These are phyloP conservation scores for Tyria jacobaeae DNA, from an alignment of 2,888 invertebrate species.

Conservation along the genomic window DNA sequence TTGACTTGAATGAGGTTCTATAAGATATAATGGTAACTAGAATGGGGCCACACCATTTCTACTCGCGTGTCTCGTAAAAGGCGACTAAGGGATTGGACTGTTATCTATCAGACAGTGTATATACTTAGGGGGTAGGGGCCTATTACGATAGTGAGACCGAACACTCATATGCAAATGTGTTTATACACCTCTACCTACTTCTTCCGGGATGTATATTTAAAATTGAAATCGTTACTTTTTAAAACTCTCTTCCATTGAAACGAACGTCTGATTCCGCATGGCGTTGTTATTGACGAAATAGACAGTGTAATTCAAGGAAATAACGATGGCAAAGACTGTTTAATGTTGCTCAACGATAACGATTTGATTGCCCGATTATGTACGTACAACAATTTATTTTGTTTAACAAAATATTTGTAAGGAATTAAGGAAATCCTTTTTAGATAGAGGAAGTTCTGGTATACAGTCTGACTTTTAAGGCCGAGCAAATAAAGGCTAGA, in stretches of 20 bases:
- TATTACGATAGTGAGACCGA: too few relatives aligned
- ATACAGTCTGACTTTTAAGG: conserved; percentile 40
- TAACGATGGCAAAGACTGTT: conserved; percentile 52
- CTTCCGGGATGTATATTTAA: too few relatives aligned
- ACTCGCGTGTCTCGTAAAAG: too few relatives aligned
- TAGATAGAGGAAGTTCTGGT: conserved; percentile 46
- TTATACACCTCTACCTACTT: too few relatives aligned
- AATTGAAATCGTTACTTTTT: conserved; percentile 28
- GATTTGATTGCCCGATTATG: conserved; percentile 50
- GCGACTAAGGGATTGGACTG: too few relatives aligned
- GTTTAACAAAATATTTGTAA: conserved; percentile 41
- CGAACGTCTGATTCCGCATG: conserved; percentile 32
- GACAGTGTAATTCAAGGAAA: conserved; percentile 48
- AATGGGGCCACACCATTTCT: too few relatives aligned
- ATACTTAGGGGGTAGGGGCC: too few relatives aligned
- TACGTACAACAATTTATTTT: conserved; percentile 46
- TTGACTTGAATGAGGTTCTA: neutral
- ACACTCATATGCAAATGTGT: too few relatives aligned
- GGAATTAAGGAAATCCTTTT: conserved; percentile 47
- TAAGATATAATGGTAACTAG: neutral
- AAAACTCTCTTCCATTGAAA: conserved; percentile 19
- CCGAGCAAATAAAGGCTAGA: conserved; percentile 48
- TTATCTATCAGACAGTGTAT: too few relatives aligned
- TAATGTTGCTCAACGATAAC: conserved; percentile 53
- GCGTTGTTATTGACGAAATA: conserved; percentile 44